Base-by-base conservation (phyloP, 2,113 vertebrate species). In the Scalopus aquaticus region DNA sequence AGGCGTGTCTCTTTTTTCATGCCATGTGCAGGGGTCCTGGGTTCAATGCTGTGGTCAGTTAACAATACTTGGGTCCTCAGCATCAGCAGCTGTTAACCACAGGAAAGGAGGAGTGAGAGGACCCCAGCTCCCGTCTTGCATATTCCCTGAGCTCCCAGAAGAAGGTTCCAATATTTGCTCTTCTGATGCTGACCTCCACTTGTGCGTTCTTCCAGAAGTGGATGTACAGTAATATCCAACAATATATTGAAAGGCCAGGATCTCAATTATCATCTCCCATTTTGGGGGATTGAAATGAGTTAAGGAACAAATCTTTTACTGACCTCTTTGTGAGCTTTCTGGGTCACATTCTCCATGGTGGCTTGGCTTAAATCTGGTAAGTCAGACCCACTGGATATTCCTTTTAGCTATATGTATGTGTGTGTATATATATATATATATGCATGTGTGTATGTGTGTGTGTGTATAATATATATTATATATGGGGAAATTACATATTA, bases 51-150 rank as follows among this genome's bases (percentile, higher is more conserved):
- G 39, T 44, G 49, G 17, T 46, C 76, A 93, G 24, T 74, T n/a
- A 88, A 6, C 22, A 12, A 28, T 9, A 28, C 22, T 62, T 73
- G 26, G 5, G 39, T 56, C 24, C 24, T 65, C 6, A n/a, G 28
- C 32, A 30, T 28, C 7, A 26, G 30, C 46, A 62, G 28, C 9
- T 78, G 19, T 58, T 49, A 91, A 39, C 8, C 0, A 88, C 17
- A 15, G 0, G 0, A 76, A 28, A 39, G 12, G 9, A 0, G 0
- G 12, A 64, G 11, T 12, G 9, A 80, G 20, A 0, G 2, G 78
- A 89, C 12, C 17, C 28, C 37, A 5, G 2, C 19, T 20, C 24
- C 72, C n/a, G 11, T 35, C 19, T 22, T 65, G 22, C 2, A 3
- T 5, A 10, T 10, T 26, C 30, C 19, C 15, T 9, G 9, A 30